These are phyloP conservation scores for Callyntrura sp. DNA, from an alignment of 2,888 invertebrate species.

Conservation along the genomic window DNA sequence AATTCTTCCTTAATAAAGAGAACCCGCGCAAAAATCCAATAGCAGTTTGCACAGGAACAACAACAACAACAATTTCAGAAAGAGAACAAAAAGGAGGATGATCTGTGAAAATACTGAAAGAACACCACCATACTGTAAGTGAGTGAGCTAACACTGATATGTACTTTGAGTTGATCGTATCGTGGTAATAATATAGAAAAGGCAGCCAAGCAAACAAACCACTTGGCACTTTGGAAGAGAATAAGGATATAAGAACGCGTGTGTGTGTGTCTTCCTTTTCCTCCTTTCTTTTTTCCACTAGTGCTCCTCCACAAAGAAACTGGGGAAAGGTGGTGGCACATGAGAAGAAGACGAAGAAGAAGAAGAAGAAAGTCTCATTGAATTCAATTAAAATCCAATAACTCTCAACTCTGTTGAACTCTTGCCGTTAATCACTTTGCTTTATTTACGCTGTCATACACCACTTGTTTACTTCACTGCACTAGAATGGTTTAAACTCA, in stretches of 20 bases:
- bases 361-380: slow-evolving; percentile 60
- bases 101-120: background rate
- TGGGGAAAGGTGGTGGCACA: too few relatives aligned
- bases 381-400: slow-evolving; percentile 75
- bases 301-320: background rate
- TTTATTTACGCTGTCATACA: slow-evolving; percentile 67
- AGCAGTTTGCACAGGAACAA: background rate
- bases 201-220: slow-evolving; percentile 62
- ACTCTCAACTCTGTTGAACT: slow-evolving; percentile 71
- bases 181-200: slow-evolving; percentile 3
- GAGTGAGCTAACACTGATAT: background rate
- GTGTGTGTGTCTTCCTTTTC: slow-evolving; percentile 41
- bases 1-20: too few relatives aligned
- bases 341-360: background rate
- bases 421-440: slow-evolving; percentile 72
- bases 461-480: slow-evolving; percentile 47
- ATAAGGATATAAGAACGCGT: slow-evolving; percentile 1
- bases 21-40: too few relatives aligned
- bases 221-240: slow-evolving; percentile 50
- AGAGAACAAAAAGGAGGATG: background rate
- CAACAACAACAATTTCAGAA: slow-evolving; percentile 3
- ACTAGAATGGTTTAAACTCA: too few relatives aligned
- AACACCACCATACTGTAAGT: too few relatives aligned
- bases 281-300: slow-evolving; percentile 20
- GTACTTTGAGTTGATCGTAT: background rate